Evolutionary conservation across 2,797 vertebrate species (phyloP), one percentile per base, ranked within the genome.

Genomic region (Chelmon rostratus): DNA sequence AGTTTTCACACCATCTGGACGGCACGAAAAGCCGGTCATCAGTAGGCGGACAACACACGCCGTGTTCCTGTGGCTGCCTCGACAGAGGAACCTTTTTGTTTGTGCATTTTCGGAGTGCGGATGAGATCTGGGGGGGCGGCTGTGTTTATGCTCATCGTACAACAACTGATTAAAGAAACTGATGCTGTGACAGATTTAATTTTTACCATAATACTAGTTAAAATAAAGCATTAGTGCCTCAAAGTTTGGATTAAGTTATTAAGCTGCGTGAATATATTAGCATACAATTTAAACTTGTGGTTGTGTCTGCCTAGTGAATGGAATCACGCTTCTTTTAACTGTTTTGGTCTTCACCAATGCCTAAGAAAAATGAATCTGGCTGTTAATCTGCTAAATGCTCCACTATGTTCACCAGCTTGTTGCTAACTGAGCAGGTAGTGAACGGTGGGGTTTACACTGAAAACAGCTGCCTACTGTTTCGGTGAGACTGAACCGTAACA

Each of bases 11-110:
- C 72, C 73, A 73, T 54, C 62, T 50, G 7, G 54, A 61, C 64
- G 81, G 76, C 86, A 82, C 35, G 70, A 72, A 73, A 82, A 81
- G 82, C 52, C 13, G 50, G 62, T 68, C 83, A 68, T 89, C 74
- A 89, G 90, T 88, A 87, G 80, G 53, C 49, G 16, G 67, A 76
- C 76, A 56, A 69, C 73, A 74, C 46, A 46, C 4, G 21, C 65
- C 56, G 23, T 68, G 79, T 81, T 76, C 74, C 37, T 65, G 76
- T 76, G 42, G 66, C 62, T 13, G 18, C 40, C 52, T 82, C 52
- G 66, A 64, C 75, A 68, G 83, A 52, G 21, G 33, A 25, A 78
- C 56, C 15, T 47, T 68, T 84, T 76, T 74, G 70, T 87, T 83
- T 79, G 23, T 12, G 58, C 16, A 15, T 47, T 78, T 59, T 73